Conservation (phyloP, 2,797 vertebrate species). For the Pangasius macronema region DNA sequence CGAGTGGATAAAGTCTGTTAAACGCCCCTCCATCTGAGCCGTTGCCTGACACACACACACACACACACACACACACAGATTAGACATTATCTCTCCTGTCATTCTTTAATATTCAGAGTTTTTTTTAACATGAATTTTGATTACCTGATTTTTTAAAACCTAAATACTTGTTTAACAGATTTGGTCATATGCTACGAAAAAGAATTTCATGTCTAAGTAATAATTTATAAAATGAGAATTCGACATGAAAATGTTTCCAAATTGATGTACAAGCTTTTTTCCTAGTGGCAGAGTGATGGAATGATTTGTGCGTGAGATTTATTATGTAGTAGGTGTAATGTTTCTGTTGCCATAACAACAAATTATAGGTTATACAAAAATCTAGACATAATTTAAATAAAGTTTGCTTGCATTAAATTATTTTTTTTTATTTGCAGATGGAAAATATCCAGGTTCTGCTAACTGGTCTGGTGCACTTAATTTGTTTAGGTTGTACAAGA, state of each 20-base stretch:
- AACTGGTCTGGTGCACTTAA: neutral
- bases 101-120: neutral
- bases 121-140: neutral
- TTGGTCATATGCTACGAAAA: neutral
- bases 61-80: neutral
- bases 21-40: slow-evolving; percentile 88
- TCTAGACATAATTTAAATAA: too few species aligned
- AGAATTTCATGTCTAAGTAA: too few species aligned
- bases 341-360: too few species aligned
- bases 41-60: slow-evolving; percentile 77
- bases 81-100: neutral
- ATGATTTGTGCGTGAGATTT: neutral
- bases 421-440: neutral
- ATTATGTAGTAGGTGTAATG: neutral
- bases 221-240: too few species aligned
- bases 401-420: neutral
- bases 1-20: slow-evolving; percentile 81
- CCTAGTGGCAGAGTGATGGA: neutral
- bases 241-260: too few species aligned
- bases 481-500: neutral
- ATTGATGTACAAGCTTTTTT: too few species aligned
- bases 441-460: neutral
- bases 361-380: too few species aligned
- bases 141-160: neutral
- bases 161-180: neutral